Evolutionary conservation across 2,888 invertebrate genomes (phyloP).

Genomic region (Esperia sulphurella): DNA sequence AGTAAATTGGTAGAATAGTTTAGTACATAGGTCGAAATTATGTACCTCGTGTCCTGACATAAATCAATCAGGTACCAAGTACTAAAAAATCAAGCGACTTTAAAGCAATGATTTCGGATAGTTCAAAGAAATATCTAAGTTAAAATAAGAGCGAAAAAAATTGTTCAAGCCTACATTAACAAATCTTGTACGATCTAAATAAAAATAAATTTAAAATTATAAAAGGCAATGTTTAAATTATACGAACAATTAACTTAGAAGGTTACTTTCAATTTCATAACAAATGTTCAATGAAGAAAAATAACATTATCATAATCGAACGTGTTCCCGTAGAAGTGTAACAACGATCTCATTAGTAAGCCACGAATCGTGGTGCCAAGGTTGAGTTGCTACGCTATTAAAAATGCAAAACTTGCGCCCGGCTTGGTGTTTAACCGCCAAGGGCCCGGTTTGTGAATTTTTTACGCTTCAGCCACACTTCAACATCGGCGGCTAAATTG

Average conservation of each 20-base stretch:
- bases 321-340: slow-evolving; percentile 18
- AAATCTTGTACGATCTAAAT: no score
- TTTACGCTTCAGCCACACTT: slow-evolving; percentile 25
- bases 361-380: slow-evolving; percentile 35
- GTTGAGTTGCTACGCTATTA: slow-evolving; percentile 37
- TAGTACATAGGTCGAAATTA: no score
- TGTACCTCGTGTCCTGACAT: no score
- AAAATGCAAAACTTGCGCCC: slow-evolving; percentile 35
- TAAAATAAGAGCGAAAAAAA: no score
- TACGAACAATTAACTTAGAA: background rate
- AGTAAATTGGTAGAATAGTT: no score
- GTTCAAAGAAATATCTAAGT: no score
- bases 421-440: slow-evolving; percentile 33
- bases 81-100: no score
- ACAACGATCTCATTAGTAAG: slow-evolving; percentile 35
- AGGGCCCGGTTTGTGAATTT: slow-evolving; percentile 28
- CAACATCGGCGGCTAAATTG: slow-evolving; percentile 9
- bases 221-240: background rate
- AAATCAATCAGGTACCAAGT: no score
- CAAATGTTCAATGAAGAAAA: slow-evolving; percentile 14
- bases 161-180: no score
- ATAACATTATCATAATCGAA: slow-evolving; percentile 16
- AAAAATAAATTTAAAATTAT: no score
- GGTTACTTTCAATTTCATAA: slow-evolving; percentile 17
- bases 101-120: no score